phyloP scores from a whole-genome alignment of 2,113 vertebrate genomes.

The Eulemur rufifrons region DNA sequence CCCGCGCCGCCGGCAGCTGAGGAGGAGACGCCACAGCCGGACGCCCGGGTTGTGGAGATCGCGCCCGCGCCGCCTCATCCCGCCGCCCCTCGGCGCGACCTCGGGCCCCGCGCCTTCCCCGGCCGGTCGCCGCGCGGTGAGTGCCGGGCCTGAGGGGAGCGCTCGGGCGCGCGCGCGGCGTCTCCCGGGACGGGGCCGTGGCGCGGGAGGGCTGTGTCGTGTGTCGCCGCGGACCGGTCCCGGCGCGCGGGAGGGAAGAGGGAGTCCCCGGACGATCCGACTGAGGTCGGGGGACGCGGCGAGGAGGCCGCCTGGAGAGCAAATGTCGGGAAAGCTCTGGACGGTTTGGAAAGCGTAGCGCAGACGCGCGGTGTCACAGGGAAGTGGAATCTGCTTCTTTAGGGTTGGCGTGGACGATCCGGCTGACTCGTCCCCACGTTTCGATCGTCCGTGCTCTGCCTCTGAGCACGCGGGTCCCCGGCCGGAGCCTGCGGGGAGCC shows the following conservation, averaged over 20 bases:
- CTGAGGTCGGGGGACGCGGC: not conserved
- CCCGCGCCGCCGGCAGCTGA: no score
- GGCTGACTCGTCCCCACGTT: not conserved
- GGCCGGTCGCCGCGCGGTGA: not conserved
- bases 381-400: not conserved
- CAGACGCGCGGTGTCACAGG: not conserved
- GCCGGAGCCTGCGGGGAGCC: not conserved
- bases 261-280: rapidly evolving
- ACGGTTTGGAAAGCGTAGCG: not conserved
- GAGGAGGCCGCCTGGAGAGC: not conserved
- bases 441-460: not conserved
- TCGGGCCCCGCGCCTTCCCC: not conserved
- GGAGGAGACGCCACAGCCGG: rapidly evolving
- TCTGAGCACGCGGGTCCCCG: not conserved
- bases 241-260: not conserved
- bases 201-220: no score
- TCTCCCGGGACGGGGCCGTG: not conserved
- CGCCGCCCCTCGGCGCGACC: rapidly evolving
- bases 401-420: not conserved
- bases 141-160: not conserved
- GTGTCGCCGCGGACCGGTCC: rapidly evolving
- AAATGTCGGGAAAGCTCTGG: not conserved
- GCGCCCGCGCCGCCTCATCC: rapidly evolving
- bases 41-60: rapidly evolving
- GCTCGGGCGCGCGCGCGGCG: not conserved